Evolutionary conservation across 2,888 invertebrate genomes (phyloP), one percentile per base, ranked within the genome.

Genomic region (Mythimna lalbum): DNA sequence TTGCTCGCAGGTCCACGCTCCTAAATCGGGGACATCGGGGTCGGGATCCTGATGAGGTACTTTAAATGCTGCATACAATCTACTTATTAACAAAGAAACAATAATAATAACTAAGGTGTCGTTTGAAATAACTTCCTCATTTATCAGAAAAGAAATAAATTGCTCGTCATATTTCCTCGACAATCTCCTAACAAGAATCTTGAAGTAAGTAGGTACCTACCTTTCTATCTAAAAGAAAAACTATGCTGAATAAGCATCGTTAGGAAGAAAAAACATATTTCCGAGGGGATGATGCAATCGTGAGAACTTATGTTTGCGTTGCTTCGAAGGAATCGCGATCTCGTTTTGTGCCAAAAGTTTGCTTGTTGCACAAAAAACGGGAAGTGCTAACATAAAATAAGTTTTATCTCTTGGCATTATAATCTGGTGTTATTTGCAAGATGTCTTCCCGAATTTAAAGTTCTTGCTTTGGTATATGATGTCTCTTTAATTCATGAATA

Each of bases 191-290:
- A 47, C n/a, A 53, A 75, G 59, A 50, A 73, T 64, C 50, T 64
- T 78, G 17, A 61, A 76, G 52, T 36, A 47, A 43, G 23, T 60
- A 60, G 23, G n/a, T 36, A 69, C 52, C 50, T 36, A 69, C 52
- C 50, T 50, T 36, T n/a, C 12, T 31, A 36, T 33, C 43, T 36
- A 36, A 61, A 63, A 63, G 33, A 66, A 36, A n/a, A 63, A 70
- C 64, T 76, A 65, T 59, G 49, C 63, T 63, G 63, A 81, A 81
- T 77, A 81, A 71, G 66, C 56, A 63, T 78, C 61, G 47, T 80
- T 76, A 76, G 53, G 43, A 36, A 76, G 47, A 47, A 62, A n/a
- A 61, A 78, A 49, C 62, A 52, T 36, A 55, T 63, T 70, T 39
- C 59, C 14, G 52, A 65, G 49, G 31, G 52, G n/a, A 65, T 36